A percentile compares a stretch with the other conserved stretches of the same genome.
Evolutionary conservation across 1,140 invertebrate genomes (phyloP).

Genomic region (Druon quercuslanigerum): DNA sequence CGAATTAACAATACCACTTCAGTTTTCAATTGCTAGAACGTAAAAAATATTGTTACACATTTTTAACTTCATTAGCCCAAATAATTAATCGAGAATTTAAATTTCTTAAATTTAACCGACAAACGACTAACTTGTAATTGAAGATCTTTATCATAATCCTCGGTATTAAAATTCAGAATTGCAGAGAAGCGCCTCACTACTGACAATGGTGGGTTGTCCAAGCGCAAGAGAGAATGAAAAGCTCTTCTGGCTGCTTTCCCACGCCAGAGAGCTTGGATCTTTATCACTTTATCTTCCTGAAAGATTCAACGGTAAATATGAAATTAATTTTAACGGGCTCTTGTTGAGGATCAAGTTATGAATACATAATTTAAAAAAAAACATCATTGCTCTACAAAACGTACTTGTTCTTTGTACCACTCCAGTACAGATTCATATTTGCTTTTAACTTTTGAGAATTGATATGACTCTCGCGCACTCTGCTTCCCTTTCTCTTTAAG

Average conservation of each 20-base stretch:
- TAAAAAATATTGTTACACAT: constrained; percentile 33
- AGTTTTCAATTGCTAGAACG: constrained; percentile 79
- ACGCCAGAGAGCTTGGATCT: constrained; percentile 83
- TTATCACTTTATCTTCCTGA: constrained; percentile 79
- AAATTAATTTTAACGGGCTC: constrained; percentile 22
- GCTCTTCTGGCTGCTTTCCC: constrained; percentile 77
- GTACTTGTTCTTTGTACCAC: constrained; percentile 8
- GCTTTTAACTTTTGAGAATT: too few species aligned
- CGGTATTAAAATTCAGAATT: constrained; percentile 83
- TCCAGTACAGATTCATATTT: not conserved
- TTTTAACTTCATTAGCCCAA: not conserved
- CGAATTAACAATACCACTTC: constrained; percentile 86
- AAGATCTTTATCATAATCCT: constrained; percentile 84
- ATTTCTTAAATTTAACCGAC: too few species aligned
- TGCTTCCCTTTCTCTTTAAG: not conserved
- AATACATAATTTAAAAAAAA: not conserved
- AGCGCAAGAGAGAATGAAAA: constrained; percentile 79
- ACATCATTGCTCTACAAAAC: not conserved
- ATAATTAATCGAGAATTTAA: too few species aligned
- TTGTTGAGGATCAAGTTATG: constrained; percentile 3
- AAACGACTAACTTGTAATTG: constrained; percentile 76
- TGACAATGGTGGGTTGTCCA: constrained; percentile 81
- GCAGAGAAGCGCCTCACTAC: constrained; percentile 85
- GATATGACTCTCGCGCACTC: not conserved
- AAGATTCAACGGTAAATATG: constrained; percentile 9